phyloP scores from a whole-genome alignment of 2,113 vertebrate genomes.

The Lophura nycthemera region DNA sequence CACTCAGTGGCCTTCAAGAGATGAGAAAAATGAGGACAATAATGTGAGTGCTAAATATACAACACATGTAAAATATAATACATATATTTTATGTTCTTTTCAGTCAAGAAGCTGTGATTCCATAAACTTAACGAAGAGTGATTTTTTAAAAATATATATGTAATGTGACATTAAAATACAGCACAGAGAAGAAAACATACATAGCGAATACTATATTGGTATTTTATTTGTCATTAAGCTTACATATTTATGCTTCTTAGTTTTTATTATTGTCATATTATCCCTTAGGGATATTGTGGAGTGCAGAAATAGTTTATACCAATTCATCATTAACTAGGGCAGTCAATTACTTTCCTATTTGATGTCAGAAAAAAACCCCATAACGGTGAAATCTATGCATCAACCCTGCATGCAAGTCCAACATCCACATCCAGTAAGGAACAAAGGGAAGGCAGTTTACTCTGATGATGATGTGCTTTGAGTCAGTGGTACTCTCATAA shows the following conservation, averaged over 20 bases:
- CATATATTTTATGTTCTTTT: neutral
- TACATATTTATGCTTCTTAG: neutral
- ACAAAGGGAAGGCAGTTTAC: neutral
- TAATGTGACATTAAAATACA: neutral
- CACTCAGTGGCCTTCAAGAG: conserved; percentile 83
- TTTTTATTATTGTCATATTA: neutral
- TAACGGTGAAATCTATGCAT: neutral
- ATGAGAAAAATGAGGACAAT: conserved; percentile 1
- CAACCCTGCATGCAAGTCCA: neutral
- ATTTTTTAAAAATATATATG: neutral
- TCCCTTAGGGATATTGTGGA: neutral
- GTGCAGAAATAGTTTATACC: neutral
- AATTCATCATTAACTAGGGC: neutral
- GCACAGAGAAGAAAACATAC: neutral
- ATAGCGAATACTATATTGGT: neutral
- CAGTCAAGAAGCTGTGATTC: neutral
- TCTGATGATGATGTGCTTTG: neutral
- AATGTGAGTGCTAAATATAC: neutral
- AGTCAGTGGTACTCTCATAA: neutral
- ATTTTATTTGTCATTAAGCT: neutral
- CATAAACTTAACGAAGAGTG: neutral
- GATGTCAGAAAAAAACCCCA: neutral
- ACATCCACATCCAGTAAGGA: neutral
- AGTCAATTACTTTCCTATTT: neutral
- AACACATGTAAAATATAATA: neutral